phyloP scores from a whole-genome alignment of 2,797 vertebrate genomes.

The Amblyopsis hoosieri region DNA sequence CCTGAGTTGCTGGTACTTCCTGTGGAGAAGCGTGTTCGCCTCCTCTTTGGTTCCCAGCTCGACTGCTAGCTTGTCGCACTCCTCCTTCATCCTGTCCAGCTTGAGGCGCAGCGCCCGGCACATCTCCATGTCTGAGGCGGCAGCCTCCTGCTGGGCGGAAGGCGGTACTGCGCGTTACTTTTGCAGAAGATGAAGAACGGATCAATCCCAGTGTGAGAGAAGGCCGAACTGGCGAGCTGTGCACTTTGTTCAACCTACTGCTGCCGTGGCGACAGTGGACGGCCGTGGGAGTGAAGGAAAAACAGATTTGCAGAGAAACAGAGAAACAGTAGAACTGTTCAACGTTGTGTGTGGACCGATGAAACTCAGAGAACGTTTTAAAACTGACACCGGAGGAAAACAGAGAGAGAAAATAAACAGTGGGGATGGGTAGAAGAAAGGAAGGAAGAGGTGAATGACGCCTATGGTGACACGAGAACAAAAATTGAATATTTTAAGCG shows the following conservation, averaged over 20 bases:
- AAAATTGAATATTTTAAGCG: slow-evolving; percentile 59
- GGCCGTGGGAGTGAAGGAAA: not conserved
- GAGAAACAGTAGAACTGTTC: slow-evolving; percentile 22
- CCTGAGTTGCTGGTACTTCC: slow-evolving; percentile 83
- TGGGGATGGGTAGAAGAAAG: slow-evolving; percentile 28
- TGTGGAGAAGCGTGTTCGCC: slow-evolving; percentile 76
- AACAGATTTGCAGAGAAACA: slow-evolving; percentile 9
- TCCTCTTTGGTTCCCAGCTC: slow-evolving; percentile 81
- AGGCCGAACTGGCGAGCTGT: not conserved
- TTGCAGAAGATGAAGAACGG: not conserved
- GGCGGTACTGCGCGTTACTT: not conserved
- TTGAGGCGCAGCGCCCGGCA: slow-evolving; percentile 80
- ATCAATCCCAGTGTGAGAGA: slow-evolving; percentile 7
- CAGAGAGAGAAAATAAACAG: slow-evolving; percentile 11
- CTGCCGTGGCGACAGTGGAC: not conserved
- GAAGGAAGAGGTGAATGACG: slow-evolving; percentile 44
- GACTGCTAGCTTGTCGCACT: slow-evolving; percentile 86
- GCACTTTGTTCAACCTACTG: too few relatives aligned
- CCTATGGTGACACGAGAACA: slow-evolving; percentile 25
- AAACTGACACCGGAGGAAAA: not conserved
- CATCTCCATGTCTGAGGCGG: slow-evolving; percentile 80
- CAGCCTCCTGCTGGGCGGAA: slow-evolving; percentile 76
- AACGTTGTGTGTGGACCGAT: slow-evolving; percentile 18
- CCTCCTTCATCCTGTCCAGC: slow-evolving; percentile 88
- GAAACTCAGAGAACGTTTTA: slow-evolving; percentile 8